Evolutionary conservation across 2,113 vertebrate species (phyloP), one percentile per base, ranked within the genome.

Genomic region (Zosterops borbonicus): DNA sequence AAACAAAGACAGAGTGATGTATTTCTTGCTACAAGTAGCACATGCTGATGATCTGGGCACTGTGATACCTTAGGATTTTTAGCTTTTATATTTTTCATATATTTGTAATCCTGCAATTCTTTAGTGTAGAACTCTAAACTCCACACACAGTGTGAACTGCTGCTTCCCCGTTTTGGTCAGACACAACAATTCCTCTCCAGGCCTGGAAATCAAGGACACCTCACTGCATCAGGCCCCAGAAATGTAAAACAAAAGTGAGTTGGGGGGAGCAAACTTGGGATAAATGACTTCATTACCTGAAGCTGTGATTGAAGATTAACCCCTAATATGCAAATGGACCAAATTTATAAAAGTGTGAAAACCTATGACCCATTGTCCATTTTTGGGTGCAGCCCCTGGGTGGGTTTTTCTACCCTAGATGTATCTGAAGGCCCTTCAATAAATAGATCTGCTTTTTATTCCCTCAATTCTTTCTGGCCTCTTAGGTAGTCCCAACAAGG

Each of bases 301-400:
- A 21, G 23, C 58, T 78, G 75, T 3, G 52, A 28, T n/a, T 78
- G 74, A 9, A 41, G 16, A 41, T 62, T 1, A 15, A 62, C 28
- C 9, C 56, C 17, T 35, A 63, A n/a, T 7, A 1, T 63, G 13
- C 23, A 52, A 50, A 50, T 21, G 29, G 35, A 2, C 6, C 44
- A 27, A 41, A 33, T 0, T 27, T 27, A 27, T 10, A 25, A 12
- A 77, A 52, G 23, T 78, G 29, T 52, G 29, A 12, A 73, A 41
- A 62, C 21, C 21, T 0, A 2, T 49, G 56, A 62, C 1, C 35
- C 2, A 0, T 63, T 0, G 3, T 50, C 29, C 37, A 52, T n/a
- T 78, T 60, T 22, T 41, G 37, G 59, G 7, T n/a, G 37, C 1
- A 52, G 29, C 5, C 17, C 59, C 37, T 42, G 13, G 11, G 10